Conservation (phyloP, 2,113 vertebrate genomes). For the Patagioenas fasciata region DNA sequence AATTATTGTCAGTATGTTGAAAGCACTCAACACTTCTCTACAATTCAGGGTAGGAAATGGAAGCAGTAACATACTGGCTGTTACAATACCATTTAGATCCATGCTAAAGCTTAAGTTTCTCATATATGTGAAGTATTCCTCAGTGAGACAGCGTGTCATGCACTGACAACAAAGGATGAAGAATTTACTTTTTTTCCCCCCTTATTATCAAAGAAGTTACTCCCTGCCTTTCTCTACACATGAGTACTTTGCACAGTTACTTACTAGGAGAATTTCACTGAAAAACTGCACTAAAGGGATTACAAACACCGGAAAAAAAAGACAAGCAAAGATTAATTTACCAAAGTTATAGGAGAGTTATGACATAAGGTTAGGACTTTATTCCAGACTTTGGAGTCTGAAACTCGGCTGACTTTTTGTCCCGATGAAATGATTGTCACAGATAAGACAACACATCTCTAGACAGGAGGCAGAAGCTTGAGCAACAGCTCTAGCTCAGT, state of each 20-base stretch:
- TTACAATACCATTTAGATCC: not conserved
- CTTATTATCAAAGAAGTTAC: not conserved
- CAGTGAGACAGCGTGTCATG: not conserved
- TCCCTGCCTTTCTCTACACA: not conserved
- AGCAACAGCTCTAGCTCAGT: not conserved
- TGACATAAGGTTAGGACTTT: not conserved
- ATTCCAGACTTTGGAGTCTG: not conserved
- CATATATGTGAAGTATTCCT: not conserved
- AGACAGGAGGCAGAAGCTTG: not conserved
- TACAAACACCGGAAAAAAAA: not conserved
- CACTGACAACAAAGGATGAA: not conserved
- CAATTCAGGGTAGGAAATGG: not conserved
- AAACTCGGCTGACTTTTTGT: not conserved
- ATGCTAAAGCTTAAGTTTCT: not conserved
- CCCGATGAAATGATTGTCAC: not conserved
- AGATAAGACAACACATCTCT: not conserved
- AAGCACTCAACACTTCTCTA: not conserved
- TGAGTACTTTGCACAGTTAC: not conserved
- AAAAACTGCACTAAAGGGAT: not conserved
- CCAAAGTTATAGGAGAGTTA: not conserved
- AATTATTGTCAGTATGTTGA: not conserved
- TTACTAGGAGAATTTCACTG: not conserved
- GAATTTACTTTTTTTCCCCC: rapidly evolving
- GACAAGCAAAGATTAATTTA: not conserved
- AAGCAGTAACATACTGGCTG: not conserved